These are phyloP conservation scores for Gavialis gangeticus DNA, from an alignment of 2,113 vertebrate species.

Conservation along the genomic window DNA sequence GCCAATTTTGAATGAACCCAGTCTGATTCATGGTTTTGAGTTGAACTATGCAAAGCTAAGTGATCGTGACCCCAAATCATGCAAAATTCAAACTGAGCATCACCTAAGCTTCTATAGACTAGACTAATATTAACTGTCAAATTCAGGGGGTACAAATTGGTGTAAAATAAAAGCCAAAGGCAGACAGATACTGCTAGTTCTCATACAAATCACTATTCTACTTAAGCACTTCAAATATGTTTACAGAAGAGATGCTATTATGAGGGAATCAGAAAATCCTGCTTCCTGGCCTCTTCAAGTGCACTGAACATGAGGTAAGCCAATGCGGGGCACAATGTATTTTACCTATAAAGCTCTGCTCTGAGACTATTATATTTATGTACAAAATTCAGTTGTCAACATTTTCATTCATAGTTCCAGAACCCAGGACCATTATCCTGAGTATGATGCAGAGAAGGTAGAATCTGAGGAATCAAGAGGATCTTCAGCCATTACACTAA, in stretches of 20 bases:
- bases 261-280: neutral
- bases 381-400: neutral
- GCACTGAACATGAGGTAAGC: accelerated
- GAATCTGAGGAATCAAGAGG: neutral
- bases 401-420: neutral
- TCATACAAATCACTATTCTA: neutral
- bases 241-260: neutral
- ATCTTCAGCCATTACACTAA: neutral
- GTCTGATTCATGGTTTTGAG: neutral
- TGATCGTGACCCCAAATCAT: neutral
- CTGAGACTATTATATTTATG: neutral
- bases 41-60: neutral
- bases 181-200: neutral
- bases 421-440: neutral
- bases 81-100: neutral
- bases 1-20: neutral
- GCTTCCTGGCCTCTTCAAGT: neutral
- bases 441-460: neutral
- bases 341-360: neutral
- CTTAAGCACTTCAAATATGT: neutral
- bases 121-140: neutral
- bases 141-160: neutral
- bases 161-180: neutral
- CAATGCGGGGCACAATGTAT: neutral
- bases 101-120: neutral